Evolutionary conservation across 37 sponge, comb jelly and placozoan species (phyloP), one percentile per base, ranked within the genome.

Genomic region (Axinella damicornis): DNA sequence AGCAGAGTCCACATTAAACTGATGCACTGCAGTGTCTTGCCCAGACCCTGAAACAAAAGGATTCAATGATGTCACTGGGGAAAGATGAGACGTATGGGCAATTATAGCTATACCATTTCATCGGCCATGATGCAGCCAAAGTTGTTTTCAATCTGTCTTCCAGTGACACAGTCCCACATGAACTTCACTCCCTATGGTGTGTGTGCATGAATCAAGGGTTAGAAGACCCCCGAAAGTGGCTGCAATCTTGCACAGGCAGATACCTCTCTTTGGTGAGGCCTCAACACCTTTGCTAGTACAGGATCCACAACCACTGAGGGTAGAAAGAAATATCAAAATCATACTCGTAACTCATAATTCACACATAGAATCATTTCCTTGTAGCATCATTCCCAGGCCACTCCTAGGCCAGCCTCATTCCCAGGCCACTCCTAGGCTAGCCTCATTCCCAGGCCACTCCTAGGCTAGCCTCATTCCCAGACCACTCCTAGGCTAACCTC

Each of bases 71-170:
- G n/a, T n/a, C n/a, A n/a, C n/a, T n/a, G 9, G 46, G 46, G 46
- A 46, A 46, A 4, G 46, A n/a, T n/a, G n/a, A 46, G 9, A 46
- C 46, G 9, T 12, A 46, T 4, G 46, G 46, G 9, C 46, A 46
- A 46, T 4, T 13, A 53, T 38, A 46, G 69, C n/a, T n/a, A 25
- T 60, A 90, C 90, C 96, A 96, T 98, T 62, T 98, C 98, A 65
- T 98, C 98, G 18, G 98, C 98, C 98, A 98, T 98, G 56, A 98
- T 93, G 77, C 98, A 98, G 28, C 98, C 98, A 71, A 74, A 93
- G 87, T 91, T 95, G 73, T 81, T 88, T 9, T 69, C 65, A 11
- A 95, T 89, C 22, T 65, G 83, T 62, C 39, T 11, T 28, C 98
- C 98, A 40, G 92, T 95, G 38, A 98, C 95, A 69, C 98, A 98